Evolutionary conservation across 2,113 vertebrate genomes (phyloP), one percentile per base, ranked within the genome.

Genomic region (Strix aluco): DNA sequence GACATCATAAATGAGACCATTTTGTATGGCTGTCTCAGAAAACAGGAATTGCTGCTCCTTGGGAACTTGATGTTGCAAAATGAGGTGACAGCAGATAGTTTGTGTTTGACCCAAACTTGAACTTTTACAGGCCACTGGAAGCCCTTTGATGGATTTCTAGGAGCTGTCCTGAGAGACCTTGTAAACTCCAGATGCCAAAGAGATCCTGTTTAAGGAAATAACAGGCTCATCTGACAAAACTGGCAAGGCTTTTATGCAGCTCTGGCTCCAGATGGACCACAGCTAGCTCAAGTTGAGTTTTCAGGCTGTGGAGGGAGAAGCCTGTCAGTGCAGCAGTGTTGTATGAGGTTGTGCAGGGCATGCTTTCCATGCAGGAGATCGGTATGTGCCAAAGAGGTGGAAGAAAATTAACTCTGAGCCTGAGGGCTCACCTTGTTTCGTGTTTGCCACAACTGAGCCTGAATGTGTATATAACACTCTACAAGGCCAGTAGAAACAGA

Each of bases 121-220:
- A 92, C 77, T 40, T 84, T 91, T 15, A 18, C 16, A 75, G 86
- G 27, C 52, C 40, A 86, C 57, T 79, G 66, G 78, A 81, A 89
- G 36, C 21, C 57, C 40, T 94, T 93, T 86, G 63, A 81, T 78
- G 47, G 72, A 92, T 96, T 92, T 88, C 82, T 94, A 67, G 72
- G n/a, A 81, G 77, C 52, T 92, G 36, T 72, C 38, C 75, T 63
- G 74, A 81, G 63, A 90, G 91, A 79, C 25, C 62, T 49, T 51
- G 57, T 78, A 49, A 90, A 93, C 32, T 90, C 70, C 61, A 88
- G 82, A 70, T 61, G 67, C 61, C 49, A 62, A 49, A 75, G 61
- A 88, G 70, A 87, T 95, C 38, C 79, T 80, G 55, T 94, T 94
- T 86, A 65, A 87, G 84, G 34, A 87, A 89, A 51, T 91, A 57